These are phyloP conservation scores for Cynoglossus semilaevis DNA, from an alignment of 2,113 vertebrate genomes.

Conservation along the genomic window DNA sequence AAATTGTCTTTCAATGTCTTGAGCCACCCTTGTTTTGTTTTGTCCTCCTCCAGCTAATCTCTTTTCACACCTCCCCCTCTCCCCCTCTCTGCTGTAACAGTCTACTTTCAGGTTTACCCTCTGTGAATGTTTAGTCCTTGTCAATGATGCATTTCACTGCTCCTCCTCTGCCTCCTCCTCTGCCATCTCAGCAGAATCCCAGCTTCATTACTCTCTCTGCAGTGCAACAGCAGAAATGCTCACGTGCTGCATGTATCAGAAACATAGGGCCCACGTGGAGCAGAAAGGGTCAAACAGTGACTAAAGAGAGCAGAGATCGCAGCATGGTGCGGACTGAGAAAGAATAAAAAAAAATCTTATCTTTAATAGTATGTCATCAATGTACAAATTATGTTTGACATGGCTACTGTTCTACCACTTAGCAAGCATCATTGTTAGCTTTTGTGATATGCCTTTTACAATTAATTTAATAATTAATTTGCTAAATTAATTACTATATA, in stretches of 20 bases:
- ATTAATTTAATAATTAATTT: too few relatives aligned
- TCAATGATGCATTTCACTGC: conserved; percentile 21
- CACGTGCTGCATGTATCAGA: neutral
- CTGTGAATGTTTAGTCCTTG: conserved; percentile 20
- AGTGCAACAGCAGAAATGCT: neutral
- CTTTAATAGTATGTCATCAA: too few relatives aligned
- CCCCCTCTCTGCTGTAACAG: neutral
- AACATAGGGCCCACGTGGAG: neutral
- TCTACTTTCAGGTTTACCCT: conserved; percentile 10
- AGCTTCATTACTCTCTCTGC: conserved; percentile 12
- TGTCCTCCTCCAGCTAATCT: neutral
- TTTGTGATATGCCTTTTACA: too few relatives aligned
- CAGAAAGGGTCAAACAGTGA: conserved; percentile 6
- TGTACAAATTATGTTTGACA: too few relatives aligned
- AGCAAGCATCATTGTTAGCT: too few relatives aligned
- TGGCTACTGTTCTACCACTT: too few relatives aligned
- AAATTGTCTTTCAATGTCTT: too few relatives aligned
- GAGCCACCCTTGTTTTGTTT: too few relatives aligned
- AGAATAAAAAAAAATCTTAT: too few relatives aligned
- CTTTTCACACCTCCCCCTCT: neutral
- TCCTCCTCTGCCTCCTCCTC: neutral
- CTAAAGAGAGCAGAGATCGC: neutral
- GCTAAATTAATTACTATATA: too few relatives aligned
- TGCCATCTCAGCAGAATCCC: conserved; percentile 42
- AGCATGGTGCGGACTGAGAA: too few relatives aligned